Evolutionary conservation across 2,113 vertebrate species (phyloP), one percentile per base, ranked within the genome.

Genomic region (Tautogolabrus adspersus): DNA sequence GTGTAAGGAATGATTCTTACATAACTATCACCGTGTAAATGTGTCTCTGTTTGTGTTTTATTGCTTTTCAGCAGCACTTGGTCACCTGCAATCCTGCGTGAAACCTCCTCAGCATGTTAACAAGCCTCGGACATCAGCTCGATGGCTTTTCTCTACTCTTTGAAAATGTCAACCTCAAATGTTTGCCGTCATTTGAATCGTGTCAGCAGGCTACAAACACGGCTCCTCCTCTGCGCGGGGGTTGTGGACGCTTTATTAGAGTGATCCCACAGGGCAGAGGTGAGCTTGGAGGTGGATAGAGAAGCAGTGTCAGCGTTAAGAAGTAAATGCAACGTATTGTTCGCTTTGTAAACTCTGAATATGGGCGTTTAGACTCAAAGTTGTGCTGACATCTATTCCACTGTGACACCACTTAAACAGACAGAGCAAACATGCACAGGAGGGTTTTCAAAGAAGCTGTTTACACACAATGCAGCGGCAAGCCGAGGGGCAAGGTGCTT

Each of bases 211-310:
- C 12, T 55, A 16, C 19, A 54, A 51, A 55, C 3, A 1, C 18
- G 44, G 30, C 34, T 10, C 3, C 23, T 4, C 38, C 11, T 10
- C 54, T 70, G 38, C 71, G 30, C 18, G 26, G 40, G 19, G 55
- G 47, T 49, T 62, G 34, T 42, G 10, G 10, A 18, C 52, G 66
- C 72, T 84, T 86, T 77, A 72, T 65, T 61, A 56, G 58, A 58
- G 8, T 85, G 82, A 87, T 79, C 86, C 66, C 16, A 23, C 13
- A 21, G 79, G 82, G 21, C 75, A 83, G 66, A 87, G 90, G 72
- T 85, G 71, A 88, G 44, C 61, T 60, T 67, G 8, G 40, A 79
- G 72, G 69, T 60, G 5, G 64, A 51, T 42, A 66, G 63, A 74
- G 65, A 67, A 52, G 75, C 74, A 16, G 62, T 87, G 76, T 92